Base-by-base conservation (phyloP, 2,888 invertebrate genomes). In the Glaucopsyche alexis region DNA sequence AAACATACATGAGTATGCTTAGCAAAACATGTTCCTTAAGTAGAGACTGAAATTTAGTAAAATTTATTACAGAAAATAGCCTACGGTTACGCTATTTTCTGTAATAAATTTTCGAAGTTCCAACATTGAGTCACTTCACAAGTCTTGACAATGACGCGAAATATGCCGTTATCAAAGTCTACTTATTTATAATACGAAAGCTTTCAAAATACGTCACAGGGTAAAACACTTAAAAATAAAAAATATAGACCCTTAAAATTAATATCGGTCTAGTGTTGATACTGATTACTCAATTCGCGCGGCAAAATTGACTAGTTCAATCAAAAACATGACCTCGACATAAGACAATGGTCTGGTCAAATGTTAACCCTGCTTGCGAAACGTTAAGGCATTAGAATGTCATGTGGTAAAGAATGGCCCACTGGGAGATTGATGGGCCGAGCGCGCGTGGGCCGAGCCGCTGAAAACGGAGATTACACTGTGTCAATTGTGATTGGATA, bases 301-400 rank as follows among this genome's bases (percentile, higher is more conserved):
- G 55, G 55, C 67, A 67, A 67, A 67, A 67, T 45, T 67, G 42
- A 67, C 67, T 67, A 67, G 45, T 45, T 42, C 67, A 67, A 67
- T 65, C 74, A 76, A 77, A 78, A 77, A 78, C 78, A 77, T 78
- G 81, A 81, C 82, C 81, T 82, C 79, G 80, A 75, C 74, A 76
- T 80, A 79, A 81, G 77, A 81, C 80, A 81, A 80, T 79, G 75
- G 77, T 76, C 73, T 86, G 87, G 89, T 87, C 89, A 87, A 84
- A 85, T 82, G 84, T 85, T 84, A 84, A 81, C 83, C 82, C 83
- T 80, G 80, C 82, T 83, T 85, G 83, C 86, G 82, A 87, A 86
- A 87, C 84, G 85, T 82, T 80, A 80, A 82, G 81, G 84, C 86
- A 91, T 90, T 90, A 91, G 87, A 88, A 85, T 85, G 90, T 89